Evolutionary conservation across 1,140 invertebrate genomes (phyloP), one percentile per base, ranked within the genome.

Genomic region (Cotesia typhae): DNA sequence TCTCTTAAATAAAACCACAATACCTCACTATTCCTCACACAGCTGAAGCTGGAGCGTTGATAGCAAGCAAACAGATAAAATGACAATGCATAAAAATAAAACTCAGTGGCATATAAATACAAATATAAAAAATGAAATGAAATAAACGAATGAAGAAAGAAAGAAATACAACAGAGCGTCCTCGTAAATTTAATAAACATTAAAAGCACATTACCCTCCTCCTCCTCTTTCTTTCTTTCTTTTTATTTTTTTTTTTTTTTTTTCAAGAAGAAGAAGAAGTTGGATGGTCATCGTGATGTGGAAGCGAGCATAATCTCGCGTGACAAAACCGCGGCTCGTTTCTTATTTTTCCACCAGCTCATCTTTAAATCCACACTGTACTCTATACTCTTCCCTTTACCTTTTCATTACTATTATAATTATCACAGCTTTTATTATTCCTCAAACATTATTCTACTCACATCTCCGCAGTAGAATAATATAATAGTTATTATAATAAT

Each of bases 141-240:
- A 36, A 36, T 51, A 37, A 52, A 65, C 38, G 37, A 63, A 12
- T 41, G 51, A 28, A 28, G 36, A 35, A 28, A 70, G 47, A 59
- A 36, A 52, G 66, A 68, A 59, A 74, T 38, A 64, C 52, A 70
- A 59, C 69, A 37, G 55, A 72, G 65, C 12, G 51, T 68, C 17
- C 67, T 75, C 71, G 64, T 75, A 75, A 75, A 73, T 75, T 72
- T 72, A 75, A 75, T 75, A 61, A 75, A 75, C 74, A 75, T 75
- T 75, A 75, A 75, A 75, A 72, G 71, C 71, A 73, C 74, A 75
- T 75, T 72, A 75, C 65, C 63, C 66, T 70, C 10, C 41, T 41
- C 38, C 17, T 28, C 28, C 28, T 28, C 28, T 28, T 28, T 28
- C 28, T 28, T 28, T 28, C 28, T 28, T 28, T 28, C 1, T 28